Conservation (phyloP, 1,140 invertebrate genomes). For the Ostrea edulis region DNA sequence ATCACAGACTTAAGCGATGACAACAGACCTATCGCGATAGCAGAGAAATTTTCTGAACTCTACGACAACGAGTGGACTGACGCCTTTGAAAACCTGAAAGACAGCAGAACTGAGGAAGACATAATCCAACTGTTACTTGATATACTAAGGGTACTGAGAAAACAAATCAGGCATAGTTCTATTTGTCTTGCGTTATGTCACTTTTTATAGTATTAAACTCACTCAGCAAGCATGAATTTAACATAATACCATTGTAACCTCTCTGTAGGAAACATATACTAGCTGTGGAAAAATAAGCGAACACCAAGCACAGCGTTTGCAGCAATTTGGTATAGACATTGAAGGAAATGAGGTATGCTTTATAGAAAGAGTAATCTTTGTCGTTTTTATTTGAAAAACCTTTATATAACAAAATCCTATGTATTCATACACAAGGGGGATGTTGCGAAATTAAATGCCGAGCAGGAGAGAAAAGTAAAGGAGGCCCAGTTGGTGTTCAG, state of each 20-base stretch:
- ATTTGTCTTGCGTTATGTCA: too few relatives aligned
- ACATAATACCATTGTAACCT: background rate
- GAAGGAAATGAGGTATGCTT: background rate
- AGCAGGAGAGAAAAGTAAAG: background rate
- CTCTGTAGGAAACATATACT: background rate
- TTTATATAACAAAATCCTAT: background rate
- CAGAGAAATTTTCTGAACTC: background rate
- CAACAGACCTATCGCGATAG: background rate
- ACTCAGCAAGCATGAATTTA: background rate
- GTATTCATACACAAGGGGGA: background rate
- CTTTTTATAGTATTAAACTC: background rate
- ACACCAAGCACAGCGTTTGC: background rate
- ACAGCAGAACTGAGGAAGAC: background rate
- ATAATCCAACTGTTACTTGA: background rate
- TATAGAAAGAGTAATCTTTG: background rate
- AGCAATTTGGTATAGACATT: background rate
- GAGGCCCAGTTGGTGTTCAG: background rate
- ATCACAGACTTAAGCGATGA: constrained; percentile 12
- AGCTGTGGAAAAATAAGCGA: background rate
- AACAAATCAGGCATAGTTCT: background rate
- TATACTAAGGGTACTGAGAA: background rate
- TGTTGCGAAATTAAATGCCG: background rate
- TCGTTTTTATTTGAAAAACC: background rate
- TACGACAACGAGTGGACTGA: constrained; percentile 15
- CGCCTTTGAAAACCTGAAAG: background rate